Evolutionary conservation across 2,797 vertebrate genomes (phyloP).

Genomic region (Xiphorhynchus erythropygius): DNA sequence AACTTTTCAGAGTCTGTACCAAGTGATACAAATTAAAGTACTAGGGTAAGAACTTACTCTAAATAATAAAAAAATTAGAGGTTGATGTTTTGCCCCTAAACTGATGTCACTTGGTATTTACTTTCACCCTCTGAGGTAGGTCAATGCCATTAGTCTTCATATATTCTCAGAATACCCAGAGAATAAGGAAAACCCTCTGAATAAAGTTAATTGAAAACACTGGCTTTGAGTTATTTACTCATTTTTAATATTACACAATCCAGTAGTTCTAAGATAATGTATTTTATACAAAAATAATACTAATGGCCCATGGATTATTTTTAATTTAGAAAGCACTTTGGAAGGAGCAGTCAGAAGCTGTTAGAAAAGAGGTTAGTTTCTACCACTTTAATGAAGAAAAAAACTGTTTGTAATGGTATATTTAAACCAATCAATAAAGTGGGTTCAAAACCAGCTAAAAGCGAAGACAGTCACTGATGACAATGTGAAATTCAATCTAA

Average conservation of each 20-base stretch:
- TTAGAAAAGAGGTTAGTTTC: background rate
- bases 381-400: background rate
- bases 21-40: background rate
- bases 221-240: background rate
- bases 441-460: background rate
- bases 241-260: background rate
- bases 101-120: background rate
- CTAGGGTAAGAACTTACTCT: background rate
- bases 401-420: background rate
- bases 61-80: background rate
- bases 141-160: background rate
- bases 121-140: background rate
- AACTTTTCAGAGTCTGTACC: background rate
- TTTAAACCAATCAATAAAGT: background rate
- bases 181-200: background rate
- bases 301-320: background rate
- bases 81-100: background rate
- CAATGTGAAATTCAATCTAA: background rate
- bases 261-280: background rate
- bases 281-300: background rate
- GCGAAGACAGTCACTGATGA: background rate
- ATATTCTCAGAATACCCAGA: background rate
- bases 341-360: background rate
- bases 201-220: background rate
- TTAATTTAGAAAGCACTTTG: background rate